Evolutionary conservation across 2,113 vertebrate species (phyloP).

Genomic region (Nycticryphes semicollaris): DNA sequence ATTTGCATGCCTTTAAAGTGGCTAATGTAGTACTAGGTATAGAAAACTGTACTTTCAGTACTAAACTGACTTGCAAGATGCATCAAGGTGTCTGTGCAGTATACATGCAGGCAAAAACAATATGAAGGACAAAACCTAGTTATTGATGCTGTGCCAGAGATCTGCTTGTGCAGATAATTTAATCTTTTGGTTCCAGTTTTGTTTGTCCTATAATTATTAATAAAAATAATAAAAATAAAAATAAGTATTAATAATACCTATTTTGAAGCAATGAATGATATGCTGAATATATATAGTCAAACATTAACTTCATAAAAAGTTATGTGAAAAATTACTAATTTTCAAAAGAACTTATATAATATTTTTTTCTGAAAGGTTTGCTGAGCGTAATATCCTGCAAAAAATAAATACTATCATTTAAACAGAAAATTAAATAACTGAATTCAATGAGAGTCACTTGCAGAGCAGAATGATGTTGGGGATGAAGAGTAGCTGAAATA

Average conservation of each 20-base stretch:
- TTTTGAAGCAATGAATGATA: background rate
- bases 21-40: background rate
- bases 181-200: background rate
- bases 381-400: background rate
- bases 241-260: background rate
- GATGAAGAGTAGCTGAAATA: background rate
- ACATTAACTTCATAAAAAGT: background rate
- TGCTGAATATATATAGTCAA: background rate
- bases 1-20: background rate
- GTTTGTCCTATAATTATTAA: background rate
- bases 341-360: background rate
- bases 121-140: background rate
- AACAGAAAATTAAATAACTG: background rate
- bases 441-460: background rate
- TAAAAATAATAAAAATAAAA: too few relatives aligned
- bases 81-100: background rate
- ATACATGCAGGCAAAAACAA: background rate
- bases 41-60: background rate
- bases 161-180: fast-evolving
- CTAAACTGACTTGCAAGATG: background rate
- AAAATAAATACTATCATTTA: background rate
- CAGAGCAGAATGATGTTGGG: background rate
- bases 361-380: background rate
- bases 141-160: background rate
- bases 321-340: background rate